phyloP scores from a whole-genome alignment of 2,888 invertebrate species.

The Drosophila subquinaria region DNA sequence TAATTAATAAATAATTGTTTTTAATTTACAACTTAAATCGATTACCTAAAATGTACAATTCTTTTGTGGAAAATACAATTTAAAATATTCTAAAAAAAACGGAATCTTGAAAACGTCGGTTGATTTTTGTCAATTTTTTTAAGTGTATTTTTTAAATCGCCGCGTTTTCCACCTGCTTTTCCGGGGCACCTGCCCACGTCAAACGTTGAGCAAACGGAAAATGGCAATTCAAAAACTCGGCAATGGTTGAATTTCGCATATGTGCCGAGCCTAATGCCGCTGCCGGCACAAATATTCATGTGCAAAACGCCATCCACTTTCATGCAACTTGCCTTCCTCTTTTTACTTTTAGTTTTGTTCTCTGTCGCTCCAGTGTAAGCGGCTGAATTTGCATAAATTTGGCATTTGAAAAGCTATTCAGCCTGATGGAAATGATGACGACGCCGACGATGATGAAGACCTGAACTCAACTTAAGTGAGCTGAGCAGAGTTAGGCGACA shows the following conservation, averaged over 20 bases:
- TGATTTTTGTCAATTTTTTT: constrained; percentile 4
- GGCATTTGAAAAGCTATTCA: constrained; percentile 76
- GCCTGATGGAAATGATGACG: constrained; percentile 75
- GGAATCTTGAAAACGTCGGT: background rate
- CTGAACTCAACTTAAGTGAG: constrained; percentile 50
- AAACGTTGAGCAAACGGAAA: constrained; percentile 61
- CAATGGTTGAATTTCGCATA: constrained; percentile 69
- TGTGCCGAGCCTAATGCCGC: constrained; percentile 46
- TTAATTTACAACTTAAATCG: too few relatives aligned
- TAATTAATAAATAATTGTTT: too few relatives aligned
- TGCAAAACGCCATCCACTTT: constrained; percentile 63
- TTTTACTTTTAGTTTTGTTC: background rate
- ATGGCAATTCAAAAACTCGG: constrained; percentile 67
- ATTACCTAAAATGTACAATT: too few relatives aligned
- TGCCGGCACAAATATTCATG: constrained; percentile 67
- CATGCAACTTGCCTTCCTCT: background rate
- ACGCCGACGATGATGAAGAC: constrained; percentile 58
- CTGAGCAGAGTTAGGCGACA: constrained; percentile 29
- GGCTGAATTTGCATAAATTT: constrained; percentile 79
- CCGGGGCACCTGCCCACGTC: constrained; percentile 38
- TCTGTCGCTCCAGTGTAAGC: constrained; percentile 19
- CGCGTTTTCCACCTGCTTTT: background rate
- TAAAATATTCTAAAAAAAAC: background rate
- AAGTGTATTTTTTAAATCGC: constrained; percentile 26
- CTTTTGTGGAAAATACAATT: too few relatives aligned